These are phyloP conservation scores for Ophthalmotilapia sp. DNA, from an alignment of 2,113 vertebrate species.

Conservation along the genomic window DNA sequence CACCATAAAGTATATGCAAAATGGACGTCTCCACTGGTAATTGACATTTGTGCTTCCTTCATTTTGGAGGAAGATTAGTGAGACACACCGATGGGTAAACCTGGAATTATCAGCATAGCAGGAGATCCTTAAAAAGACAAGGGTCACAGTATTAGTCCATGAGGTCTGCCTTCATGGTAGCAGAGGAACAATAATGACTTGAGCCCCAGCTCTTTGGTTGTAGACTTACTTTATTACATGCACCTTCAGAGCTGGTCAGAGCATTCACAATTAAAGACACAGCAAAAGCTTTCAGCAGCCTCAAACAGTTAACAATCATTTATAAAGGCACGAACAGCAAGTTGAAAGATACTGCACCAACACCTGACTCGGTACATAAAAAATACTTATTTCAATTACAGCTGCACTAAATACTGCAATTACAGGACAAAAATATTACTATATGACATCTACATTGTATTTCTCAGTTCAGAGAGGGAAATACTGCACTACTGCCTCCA, in stretches of 20 bases:
- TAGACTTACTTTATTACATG: conserved; percentile 71
- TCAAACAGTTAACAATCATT: conserved; percentile 57
- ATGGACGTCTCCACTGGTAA: background rate
- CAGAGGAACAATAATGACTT: background rate
- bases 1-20: background rate
- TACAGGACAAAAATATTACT: conserved; percentile 52
- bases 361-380: conserved; percentile 33
- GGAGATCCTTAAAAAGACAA: background rate
- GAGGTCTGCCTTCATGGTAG: background rate
- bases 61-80: background rate
- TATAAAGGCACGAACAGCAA: conserved; percentile 60
- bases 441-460: conserved; percentile 19
- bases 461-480: conserved; percentile 26
- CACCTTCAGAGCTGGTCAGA: conserved; percentile 59
- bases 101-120: background rate
- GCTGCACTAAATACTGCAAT: conserved; percentile 50
- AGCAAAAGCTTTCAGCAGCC: conserved; percentile 43
- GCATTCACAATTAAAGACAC: conserved; percentile 53
- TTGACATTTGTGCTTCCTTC: background rate
- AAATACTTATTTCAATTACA: conserved; percentile 50
- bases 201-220: background rate
- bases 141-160: background rate
- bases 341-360: conserved; percentile 49
- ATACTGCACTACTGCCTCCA: conserved; percentile 36
- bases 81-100: background rate